These are phyloP conservation scores for Beris chalybata DNA, from an alignment of 2,888 invertebrate genomes.

Conservation along the genomic window DNA sequence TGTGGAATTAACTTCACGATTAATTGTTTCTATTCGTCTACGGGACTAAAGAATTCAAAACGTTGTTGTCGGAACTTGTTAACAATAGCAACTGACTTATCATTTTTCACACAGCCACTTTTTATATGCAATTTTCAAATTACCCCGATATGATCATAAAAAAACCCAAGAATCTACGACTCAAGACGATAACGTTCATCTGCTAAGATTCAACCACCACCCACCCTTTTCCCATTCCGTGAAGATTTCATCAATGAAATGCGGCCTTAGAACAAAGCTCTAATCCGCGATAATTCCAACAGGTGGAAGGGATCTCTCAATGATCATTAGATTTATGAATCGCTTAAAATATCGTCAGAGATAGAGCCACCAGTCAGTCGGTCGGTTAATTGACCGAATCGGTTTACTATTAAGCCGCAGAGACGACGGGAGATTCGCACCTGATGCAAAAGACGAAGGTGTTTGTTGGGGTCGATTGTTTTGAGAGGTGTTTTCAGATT, in stretches of 20 bases:
- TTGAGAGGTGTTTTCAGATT: constrained; percentile 9
- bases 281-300: not conserved
- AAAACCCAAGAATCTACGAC: not conserved
- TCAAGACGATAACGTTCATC: constrained; percentile 3
- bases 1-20: not conserved
- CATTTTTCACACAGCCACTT: constrained; percentile 30
- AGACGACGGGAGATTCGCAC: constrained; percentile 8
- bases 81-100: constrained; percentile 35
- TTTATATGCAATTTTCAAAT: constrained; percentile 36
- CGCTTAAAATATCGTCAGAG: constrained; percentile 11
- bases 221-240: constrained; percentile 1
- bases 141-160: constrained; percentile 10
- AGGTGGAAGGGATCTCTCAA: constrained; percentile 32
- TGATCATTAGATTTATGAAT: constrained; percentile 10
- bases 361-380: constrained; percentile 8
- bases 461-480: constrained; percentile 14
- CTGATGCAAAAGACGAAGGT: not conserved
- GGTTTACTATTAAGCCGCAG: constrained; percentile 11
- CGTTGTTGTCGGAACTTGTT: constrained; percentile 11
- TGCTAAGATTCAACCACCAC: too few relatives aligned
- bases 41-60: not conserved
- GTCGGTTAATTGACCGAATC: constrained; percentile 38
- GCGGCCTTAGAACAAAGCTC: constrained; percentile 17
- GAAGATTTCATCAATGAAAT: constrained; percentile 14
- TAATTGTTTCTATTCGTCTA: not conserved